phyloP scores from a whole-genome alignment of 2,888 invertebrate species.

The Hololepta plana region DNA sequence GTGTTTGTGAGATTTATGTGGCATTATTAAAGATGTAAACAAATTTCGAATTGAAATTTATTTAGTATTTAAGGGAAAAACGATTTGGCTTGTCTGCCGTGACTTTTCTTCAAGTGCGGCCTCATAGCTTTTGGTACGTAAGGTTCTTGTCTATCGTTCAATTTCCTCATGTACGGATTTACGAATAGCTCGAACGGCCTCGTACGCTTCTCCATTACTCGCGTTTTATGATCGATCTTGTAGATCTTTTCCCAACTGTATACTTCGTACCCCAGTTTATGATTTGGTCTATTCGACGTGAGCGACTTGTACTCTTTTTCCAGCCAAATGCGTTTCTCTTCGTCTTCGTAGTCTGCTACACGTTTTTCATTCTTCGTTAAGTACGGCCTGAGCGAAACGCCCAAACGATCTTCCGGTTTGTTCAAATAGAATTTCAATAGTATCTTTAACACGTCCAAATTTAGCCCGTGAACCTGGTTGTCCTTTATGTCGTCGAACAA shows the following conservation, averaged over 20 bases:
- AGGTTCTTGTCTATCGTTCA: conserved; percentile 45
- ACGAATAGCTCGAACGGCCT: conserved; percentile 51
- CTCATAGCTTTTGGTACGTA: conserved; percentile 54
- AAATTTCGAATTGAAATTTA: conserved; percentile 3
- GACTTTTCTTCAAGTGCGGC: conserved; percentile 37
- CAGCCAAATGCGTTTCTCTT: conserved; percentile 49
- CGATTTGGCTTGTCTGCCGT: conserved; percentile 43
- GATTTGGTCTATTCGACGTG: conserved; percentile 45
- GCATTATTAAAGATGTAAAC: too few species aligned
- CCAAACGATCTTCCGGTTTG: conserved; percentile 38
- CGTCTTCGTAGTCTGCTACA: conserved; percentile 46
- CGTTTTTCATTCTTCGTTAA: conserved; percentile 36
- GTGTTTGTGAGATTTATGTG: too few species aligned
- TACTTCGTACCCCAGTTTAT: conserved; percentile 44
- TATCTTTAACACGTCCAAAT: conserved; percentile 48
- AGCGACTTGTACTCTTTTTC: conserved; percentile 51
- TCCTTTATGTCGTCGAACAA: conserved; percentile 58
- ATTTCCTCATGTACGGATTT: conserved; percentile 40
- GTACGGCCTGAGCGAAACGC: conserved; percentile 54
- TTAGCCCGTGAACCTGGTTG: conserved; percentile 56
- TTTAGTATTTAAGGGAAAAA: conserved; percentile 38
- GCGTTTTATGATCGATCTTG: conserved; percentile 49
- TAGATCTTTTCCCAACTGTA: conserved; percentile 74
- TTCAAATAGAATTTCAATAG: conserved; percentile 61
- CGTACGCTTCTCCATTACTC: conserved; percentile 46